Percentiles rank a stretch among this genome's conserved stretches.
These are phyloP conservation scores for Linnaemya vulpina DNA, from an alignment of 2,888 invertebrate species.

Conservation along the genomic window DNA sequence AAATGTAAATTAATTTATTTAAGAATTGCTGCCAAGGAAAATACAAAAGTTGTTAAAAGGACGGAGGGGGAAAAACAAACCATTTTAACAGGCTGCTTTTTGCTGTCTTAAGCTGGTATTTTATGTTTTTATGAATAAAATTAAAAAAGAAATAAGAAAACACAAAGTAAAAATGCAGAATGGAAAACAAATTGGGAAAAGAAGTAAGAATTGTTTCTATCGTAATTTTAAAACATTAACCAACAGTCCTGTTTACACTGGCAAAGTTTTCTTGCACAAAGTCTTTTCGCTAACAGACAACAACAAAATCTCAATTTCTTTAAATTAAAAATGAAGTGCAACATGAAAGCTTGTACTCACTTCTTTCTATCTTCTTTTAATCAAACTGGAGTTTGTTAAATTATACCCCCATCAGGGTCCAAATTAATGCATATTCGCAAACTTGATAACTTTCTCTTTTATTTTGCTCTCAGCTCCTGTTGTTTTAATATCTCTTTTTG, in stretches of 20 bases:
- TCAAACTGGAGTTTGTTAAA: too few species aligned
- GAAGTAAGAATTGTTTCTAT: background rate
- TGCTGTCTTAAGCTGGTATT: conserved; percentile 17
- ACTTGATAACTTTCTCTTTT: conserved; percentile 15
- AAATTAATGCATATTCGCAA: conserved; percentile 30
- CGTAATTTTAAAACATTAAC: conserved; percentile 27
- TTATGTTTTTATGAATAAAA: background rate
- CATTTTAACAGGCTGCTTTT: background rate
- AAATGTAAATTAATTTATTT: conserved; percentile 53
- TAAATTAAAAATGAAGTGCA: too few species aligned
- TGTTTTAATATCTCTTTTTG: background rate
- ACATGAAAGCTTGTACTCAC: too few species aligned
- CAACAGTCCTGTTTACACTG: too few species aligned
- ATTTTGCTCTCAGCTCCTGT: background rate
- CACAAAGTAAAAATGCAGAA: background rate
- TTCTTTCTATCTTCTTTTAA: too few species aligned
- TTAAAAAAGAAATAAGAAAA: background rate
- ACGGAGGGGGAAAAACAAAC: conserved; percentile 12
- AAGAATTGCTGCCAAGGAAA: conserved; percentile 29
- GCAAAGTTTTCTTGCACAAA: too few species aligned
- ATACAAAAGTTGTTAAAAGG: background rate
- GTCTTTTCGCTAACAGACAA: too few species aligned
- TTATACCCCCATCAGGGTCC: too few species aligned
- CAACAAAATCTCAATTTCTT: background rate
- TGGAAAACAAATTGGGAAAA: background rate